Conservation (phyloP, 2,113 vertebrate genomes). For the Pomatorhinus ruficollis region DNA sequence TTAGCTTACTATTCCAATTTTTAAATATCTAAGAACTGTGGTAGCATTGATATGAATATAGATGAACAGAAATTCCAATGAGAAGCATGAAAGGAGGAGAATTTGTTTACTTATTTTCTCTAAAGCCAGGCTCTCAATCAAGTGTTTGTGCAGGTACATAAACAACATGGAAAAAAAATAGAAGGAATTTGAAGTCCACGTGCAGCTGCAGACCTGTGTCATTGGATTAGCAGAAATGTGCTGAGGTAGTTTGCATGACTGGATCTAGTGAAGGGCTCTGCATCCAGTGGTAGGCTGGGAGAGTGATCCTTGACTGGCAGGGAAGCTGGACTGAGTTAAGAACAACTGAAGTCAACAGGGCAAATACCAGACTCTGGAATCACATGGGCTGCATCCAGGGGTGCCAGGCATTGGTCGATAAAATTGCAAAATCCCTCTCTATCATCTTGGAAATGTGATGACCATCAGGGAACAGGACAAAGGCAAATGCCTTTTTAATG, state of each 20-base stretch:
- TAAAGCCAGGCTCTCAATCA: neutral
- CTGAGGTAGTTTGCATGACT: neutral
- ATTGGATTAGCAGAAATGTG: neutral
- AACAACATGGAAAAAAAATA: neutral
- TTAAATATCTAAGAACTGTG: neutral
- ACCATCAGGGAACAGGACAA: neutral
- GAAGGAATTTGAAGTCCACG: neutral
- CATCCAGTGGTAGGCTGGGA: neutral
- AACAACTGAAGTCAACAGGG: neutral
- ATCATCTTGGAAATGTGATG: neutral
- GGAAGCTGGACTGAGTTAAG: neutral
- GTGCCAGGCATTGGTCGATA: neutral
- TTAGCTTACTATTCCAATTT: neutral
- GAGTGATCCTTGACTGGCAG: neutral
- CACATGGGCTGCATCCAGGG: neutral
- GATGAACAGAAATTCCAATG: neutral
- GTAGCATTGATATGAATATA: neutral
- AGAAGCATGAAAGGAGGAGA: neutral
- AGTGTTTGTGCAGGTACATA: neutral
- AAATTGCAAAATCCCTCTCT: neutral
- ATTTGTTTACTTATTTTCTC: neutral
- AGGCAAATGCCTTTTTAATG: neutral
- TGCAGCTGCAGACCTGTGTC: neutral
- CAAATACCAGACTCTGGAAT: neutral
- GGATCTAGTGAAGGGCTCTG: neutral